Base-by-base conservation (phyloP, 2,888 invertebrate species). In the Actias luna region DNA sequence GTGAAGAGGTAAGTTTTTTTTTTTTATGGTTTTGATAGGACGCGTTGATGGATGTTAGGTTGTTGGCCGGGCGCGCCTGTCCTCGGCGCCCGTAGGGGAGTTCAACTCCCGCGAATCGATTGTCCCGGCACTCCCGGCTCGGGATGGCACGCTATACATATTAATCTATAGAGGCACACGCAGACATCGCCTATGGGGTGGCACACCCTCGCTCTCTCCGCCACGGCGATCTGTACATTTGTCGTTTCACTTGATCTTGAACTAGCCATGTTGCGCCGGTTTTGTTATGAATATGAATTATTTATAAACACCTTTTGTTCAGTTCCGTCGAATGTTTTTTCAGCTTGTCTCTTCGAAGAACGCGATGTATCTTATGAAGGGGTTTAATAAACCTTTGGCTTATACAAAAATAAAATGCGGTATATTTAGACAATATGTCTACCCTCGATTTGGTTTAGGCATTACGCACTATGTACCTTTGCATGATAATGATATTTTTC, bases 1-100 rank as follows among this genome's bases (percentile, higher is more conserved):
- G 89, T 84, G 75, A 88, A 89, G 82, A 89, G 89, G 89, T 91
- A 78, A 88, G 90, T 91, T 89, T 87, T 87, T 88, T 77, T 74
- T n/a, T 75, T 75, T 70, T 74, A 79, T 71, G 65, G 65, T 72
- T 71, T 78, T 74, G 69, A 73, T 74, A 74, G 75, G 74, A 74
- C 77, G 75, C 77, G 77, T 50, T 67, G 71, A 77, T 74, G 46
- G 22, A 12, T 50, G 25, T 25, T 79, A 76, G 77, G 79, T 73
- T 75, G 74, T 70, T 75, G 79, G 76, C 71, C 77, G 79, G 78
- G 74, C 68, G 76, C 70, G 76, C 68, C 78, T 78, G 75, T 72
- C 71, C 67, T 71, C 77, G 78, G 75, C 79, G 78, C 79, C 72
- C 78, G 76, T 76, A 80, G 84, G 88, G 88, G 86, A 84, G 87